Conservation (phyloP, 2,888 invertebrate genomes). For the Saturnia pavonia region DNA sequence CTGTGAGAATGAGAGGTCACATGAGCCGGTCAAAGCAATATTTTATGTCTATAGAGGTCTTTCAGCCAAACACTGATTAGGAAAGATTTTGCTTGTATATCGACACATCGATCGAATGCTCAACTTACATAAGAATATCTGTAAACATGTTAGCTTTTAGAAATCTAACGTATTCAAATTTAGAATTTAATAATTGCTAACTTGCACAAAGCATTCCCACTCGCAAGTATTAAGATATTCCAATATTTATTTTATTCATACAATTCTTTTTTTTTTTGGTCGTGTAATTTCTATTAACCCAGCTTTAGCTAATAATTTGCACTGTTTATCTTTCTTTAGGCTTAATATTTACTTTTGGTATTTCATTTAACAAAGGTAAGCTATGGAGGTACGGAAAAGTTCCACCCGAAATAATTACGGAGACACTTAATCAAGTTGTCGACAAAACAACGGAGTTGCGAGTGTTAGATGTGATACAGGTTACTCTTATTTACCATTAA, state of each 20-base stretch:
- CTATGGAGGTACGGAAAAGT: constrained; percentile 8
- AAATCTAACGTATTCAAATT: background rate
- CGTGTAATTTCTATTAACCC: background rate
- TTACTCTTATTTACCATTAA: background rate
- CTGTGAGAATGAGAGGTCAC: constrained; percentile 5
- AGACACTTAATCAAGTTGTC: constrained; percentile 19
- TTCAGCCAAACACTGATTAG: background rate
- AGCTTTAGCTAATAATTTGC: background rate
- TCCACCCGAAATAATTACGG: constrained; percentile 19
- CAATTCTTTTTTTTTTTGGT: background rate
- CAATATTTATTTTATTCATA: background rate
- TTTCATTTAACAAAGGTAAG: background rate
- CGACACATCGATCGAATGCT: background rate
- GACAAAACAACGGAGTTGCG: constrained; percentile 11
- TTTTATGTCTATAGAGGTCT: constrained; percentile 2
- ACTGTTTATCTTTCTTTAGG: constrained; percentile 1
- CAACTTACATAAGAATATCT: background rate
- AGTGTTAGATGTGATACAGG: constrained; percentile 9
- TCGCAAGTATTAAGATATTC: background rate
- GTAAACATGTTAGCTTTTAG: background rate
- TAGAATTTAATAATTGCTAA: background rate
- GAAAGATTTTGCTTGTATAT: background rate
- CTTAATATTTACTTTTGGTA: background rate
- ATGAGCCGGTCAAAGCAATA: background rate
- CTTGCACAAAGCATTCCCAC: background rate